Evolutionary conservation across 2,113 vertebrate genomes (phyloP).

Genomic region (Tringa solitaria): DNA sequence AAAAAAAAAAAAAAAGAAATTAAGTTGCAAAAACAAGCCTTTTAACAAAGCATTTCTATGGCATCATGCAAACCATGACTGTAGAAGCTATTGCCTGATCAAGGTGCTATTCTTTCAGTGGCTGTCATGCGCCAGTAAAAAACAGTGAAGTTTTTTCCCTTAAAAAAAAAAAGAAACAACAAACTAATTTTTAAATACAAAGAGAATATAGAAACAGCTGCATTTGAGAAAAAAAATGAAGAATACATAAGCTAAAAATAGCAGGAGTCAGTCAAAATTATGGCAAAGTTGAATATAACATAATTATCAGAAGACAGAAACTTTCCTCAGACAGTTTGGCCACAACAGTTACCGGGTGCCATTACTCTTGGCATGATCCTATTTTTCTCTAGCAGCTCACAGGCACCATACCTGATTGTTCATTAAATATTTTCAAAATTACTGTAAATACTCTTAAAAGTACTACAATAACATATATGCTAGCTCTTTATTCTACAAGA

Average conservation of each 20-base stretch:
- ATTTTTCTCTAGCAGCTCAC: not conserved
- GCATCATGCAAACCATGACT: not conserved
- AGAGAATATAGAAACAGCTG: not conserved
- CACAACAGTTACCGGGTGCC: not conserved
- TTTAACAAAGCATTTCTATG: not conserved
- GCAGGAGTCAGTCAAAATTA: not conserved
- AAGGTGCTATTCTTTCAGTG: not conserved
- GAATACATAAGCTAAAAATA: not conserved
- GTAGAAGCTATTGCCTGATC: not conserved
- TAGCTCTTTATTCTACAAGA: not conserved
- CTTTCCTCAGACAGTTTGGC: not conserved
- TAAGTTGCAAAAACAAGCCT: not conserved
- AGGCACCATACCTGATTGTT: not conserved
- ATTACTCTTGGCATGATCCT: not conserved
- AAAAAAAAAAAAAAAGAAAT: slow-evolving; percentile 5
- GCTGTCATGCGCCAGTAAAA: not conserved
- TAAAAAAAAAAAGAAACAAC: not conserved
- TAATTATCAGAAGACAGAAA: not conserved
- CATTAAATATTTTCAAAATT: not conserved
- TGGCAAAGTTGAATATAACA: not conserved
- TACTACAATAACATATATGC: not conserved
- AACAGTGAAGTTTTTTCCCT: rapidly evolving
- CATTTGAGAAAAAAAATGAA: not conserved
- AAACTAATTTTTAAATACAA: not conserved
- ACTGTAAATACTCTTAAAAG: not conserved